These are phyloP conservation scores for Scaptomyza reducta DNA, from an alignment of 2,888 invertebrate species.

Conservation along the genomic window DNA sequence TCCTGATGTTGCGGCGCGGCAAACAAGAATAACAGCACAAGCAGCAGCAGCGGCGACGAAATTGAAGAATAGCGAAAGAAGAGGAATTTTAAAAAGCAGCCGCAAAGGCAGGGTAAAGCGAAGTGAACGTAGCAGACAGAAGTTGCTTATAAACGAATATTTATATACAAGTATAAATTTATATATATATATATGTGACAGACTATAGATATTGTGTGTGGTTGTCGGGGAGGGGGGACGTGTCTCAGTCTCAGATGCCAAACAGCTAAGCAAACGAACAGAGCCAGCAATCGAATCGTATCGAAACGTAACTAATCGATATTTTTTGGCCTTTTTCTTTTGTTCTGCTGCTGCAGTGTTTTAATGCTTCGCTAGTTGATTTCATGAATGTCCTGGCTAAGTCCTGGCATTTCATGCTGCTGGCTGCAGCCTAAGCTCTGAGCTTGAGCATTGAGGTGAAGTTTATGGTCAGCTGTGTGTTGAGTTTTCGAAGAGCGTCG, in stretches of 20 bases:
- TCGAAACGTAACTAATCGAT: constrained; percentile 55
- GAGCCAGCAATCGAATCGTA: constrained; percentile 28
- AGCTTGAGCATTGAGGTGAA: constrained; percentile 49
- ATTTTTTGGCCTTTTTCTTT: constrained; percentile 47
- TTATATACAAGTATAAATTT: constrained; percentile 11
- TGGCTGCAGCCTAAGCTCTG: constrained; percentile 40
- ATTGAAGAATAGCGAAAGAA: constrained; percentile 43
- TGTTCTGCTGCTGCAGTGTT: constrained; percentile 23
- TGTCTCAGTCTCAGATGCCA: background rate
- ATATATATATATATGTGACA: background rate
- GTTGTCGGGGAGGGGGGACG: background rate
- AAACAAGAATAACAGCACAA: constrained; percentile 64
- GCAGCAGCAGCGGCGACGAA: constrained; percentile 7
- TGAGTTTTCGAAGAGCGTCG: constrained; percentile 56
- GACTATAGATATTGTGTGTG: background rate
- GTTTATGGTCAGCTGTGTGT: constrained; percentile 55
- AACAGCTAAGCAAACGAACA: background rate
- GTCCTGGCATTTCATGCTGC: constrained; percentile 8
- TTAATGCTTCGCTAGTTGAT: constrained; percentile 32
- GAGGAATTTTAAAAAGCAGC: constrained; percentile 50
- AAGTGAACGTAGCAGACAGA: constrained; percentile 40
- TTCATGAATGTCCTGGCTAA: constrained; percentile 31
- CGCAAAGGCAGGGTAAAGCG: constrained; percentile 24
- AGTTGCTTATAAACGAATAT: constrained; percentile 66
- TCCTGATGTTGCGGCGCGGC: constrained; percentile 27